phyloP scores from a whole-genome alignment of 1,140 invertebrate genomes.

The Drosophila micromelanica region DNA sequence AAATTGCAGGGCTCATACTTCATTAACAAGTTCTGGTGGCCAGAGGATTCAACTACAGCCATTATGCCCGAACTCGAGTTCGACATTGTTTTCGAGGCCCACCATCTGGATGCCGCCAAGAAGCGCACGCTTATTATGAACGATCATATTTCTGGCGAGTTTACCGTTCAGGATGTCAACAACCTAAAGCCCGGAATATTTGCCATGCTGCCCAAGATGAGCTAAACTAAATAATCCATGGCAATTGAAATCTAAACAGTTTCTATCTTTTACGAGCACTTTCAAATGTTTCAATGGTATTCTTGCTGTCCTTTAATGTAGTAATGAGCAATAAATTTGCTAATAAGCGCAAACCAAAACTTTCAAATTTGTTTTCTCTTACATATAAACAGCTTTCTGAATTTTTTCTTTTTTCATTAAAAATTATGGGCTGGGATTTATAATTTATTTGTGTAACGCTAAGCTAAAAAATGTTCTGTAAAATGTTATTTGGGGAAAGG shows the following conservation, averaged over 20 bases:
- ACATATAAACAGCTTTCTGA: neutral
- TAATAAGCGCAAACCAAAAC: conserved; percentile 26
- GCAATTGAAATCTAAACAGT: conserved; percentile 1
- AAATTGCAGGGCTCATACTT: conserved; percentile 79
- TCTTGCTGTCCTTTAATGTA: conserved; percentile 44
- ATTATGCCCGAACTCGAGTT: conserved; percentile 75
- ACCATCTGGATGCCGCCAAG: conserved; percentile 62
- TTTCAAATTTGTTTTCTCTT: neutral
- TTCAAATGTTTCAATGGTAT: conserved; percentile 63
- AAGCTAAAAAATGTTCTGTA: too few species aligned
- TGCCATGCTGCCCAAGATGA: conserved; percentile 66
- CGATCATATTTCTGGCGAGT: conserved; percentile 69
- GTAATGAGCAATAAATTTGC: conserved; percentile 44
- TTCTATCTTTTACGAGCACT: conserved; percentile 11
- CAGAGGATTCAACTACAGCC: conserved; percentile 72
- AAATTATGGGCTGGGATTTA: too few species aligned
- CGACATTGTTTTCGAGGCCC: conserved; percentile 62
- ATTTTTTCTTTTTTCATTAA: too few species aligned
- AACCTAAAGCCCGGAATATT: conserved; percentile 78
- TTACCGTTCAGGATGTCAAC: conserved; percentile 69
- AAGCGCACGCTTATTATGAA: conserved; percentile 68
- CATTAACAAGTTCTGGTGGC: conserved; percentile 80
- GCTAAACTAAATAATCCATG: conserved; percentile 10
- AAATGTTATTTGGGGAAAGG: too few species aligned
- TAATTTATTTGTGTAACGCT: too few species aligned